Evolutionary conservation across 1,140 invertebrate species (phyloP).

Genomic region (Reticulitermes speratus): DNA sequence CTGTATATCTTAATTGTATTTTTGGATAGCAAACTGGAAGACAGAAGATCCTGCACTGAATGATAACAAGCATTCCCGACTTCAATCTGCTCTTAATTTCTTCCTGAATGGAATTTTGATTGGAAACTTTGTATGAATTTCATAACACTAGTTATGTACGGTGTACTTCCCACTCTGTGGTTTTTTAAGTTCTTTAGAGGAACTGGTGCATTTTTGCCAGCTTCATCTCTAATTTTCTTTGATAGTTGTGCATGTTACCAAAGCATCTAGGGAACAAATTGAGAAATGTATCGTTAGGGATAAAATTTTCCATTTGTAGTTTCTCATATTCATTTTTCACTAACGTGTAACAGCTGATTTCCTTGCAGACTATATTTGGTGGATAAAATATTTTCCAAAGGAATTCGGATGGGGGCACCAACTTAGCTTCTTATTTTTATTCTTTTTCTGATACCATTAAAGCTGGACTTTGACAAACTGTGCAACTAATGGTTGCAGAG

Average conservation of each 20-base stretch:
- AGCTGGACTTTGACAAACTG: too few species aligned
- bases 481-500: too few species aligned
- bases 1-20: too few species aligned
- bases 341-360: slow-evolving; percentile 4
- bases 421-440: slow-evolving; percentile 12
- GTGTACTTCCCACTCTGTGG: not conserved
- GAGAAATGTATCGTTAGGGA: slow-evolving; percentile 1
- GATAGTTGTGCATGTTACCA: not conserved
- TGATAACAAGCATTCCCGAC: too few species aligned
- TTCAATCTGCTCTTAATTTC: too few species aligned
- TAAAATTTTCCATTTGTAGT: slow-evolving; percentile 12
- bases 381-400: slow-evolving; percentile 21
- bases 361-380: slow-evolving; percentile 7
- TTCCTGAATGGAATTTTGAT: too few species aligned
- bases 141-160: too few species aligned
- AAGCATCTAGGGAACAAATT: slow-evolving; percentile 21
- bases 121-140: too few species aligned
- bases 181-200: slow-evolving; percentile 24
- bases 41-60: too few species aligned
- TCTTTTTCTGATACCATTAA: too few species aligned
- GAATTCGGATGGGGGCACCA: not conserved
- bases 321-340: not conserved
- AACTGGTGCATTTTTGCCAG: slow-evolving; percentile 17
- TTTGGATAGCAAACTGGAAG: too few species aligned
- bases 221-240: not conserved